Percentiles rank a stretch among this genome's conserved stretches.
phyloP scores from a whole-genome alignment of 2,888 invertebrate genomes.

The Cryptocephalus moraei region DNA sequence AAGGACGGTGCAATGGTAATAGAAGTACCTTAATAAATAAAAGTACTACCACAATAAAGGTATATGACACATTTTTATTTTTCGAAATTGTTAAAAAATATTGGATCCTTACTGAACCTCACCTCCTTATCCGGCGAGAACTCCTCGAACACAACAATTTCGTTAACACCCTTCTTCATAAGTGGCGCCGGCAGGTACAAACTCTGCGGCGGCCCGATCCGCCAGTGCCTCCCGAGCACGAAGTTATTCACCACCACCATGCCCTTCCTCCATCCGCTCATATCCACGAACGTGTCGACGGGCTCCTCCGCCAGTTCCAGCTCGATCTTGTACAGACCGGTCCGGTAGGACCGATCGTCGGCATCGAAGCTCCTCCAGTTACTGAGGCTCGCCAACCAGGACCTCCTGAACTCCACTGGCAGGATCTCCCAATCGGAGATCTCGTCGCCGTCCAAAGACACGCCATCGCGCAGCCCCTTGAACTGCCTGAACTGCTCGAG shows the following conservation, averaged over 20 bases:
- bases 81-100: slow-evolving; percentile 8
- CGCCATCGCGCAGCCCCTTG: slow-evolving; percentile 34
- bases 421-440: slow-evolving; percentile 11
- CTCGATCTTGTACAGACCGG: slow-evolving; percentile 9
- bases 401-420: slow-evolving; percentile 14
- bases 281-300: slow-evolving; percentile 13
- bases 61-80: no score
- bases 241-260: slow-evolving; percentile 65
- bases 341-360: slow-evolving; percentile 12
- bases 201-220: slow-evolving; percentile 69
- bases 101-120: slow-evolving; percentile 19
- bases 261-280: slow-evolving; percentile 15
- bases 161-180: slow-evolving; percentile 42
- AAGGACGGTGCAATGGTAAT: no score
- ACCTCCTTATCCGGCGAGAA: slow-evolving; percentile 16
- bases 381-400: slow-evolving; percentile 28
- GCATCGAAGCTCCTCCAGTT: slow-evolving; percentile 23
- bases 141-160: slow-evolving; percentile 29
- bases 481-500: slow-evolving; percentile 32
- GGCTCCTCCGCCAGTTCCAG: slow-evolving; percentile 4
- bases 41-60: no score
- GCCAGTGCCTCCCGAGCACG: slow-evolving; percentile 80
- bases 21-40: no score
- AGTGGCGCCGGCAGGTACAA: slow-evolving; percentile 70
- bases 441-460: slow-evolving; percentile 19